A percentile compares a stretch with the other conserved stretches of the same genome.
phyloP scores from a whole-genome alignment of 2,797 vertebrate genomes.

The Coendou prehensilis region DNA sequence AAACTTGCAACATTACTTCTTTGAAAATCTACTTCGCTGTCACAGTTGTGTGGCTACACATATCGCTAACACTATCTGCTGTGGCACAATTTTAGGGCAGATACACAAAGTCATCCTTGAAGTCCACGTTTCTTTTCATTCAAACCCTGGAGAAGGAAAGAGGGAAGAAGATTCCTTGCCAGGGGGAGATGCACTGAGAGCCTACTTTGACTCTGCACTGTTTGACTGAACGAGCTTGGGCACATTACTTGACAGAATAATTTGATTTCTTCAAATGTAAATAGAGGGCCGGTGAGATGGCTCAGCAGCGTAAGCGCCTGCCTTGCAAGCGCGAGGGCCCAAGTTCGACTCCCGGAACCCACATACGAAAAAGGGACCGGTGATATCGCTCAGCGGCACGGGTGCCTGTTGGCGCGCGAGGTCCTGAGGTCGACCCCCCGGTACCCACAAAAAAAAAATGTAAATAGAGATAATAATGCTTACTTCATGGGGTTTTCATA shows the following conservation, averaged over 20 bases:
- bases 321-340: too few species aligned
- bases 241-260: neutral
- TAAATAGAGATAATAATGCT: slow-evolving; percentile 55
- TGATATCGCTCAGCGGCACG: too few species aligned
- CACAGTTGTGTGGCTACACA: slow-evolving; percentile 32
- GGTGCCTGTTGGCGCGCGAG: too few species aligned
- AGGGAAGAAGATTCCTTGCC: neutral
- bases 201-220: neutral
- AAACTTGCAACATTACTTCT: slow-evolving; percentile 58
- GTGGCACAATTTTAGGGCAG: slow-evolving; percentile 17
- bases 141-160: neutral
- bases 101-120: neutral
- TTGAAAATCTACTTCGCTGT: slow-evolving; percentile 68
- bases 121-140: slow-evolving; percentile 16
- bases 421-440: too few species aligned
- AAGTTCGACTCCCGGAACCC: too few species aligned
- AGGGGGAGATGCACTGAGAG: neutral
- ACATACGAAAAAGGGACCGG: too few species aligned
- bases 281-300: too few species aligned
- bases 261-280: slow-evolving; percentile 64
- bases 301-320: too few species aligned
- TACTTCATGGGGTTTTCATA: slow-evolving; percentile 4
- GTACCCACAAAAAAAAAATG: too few species aligned
- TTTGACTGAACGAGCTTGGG: neutral
- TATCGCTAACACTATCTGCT: neutral